A percentile compares a stretch with the other conserved stretches of the same genome.
Evolutionary conservation across 2,797 vertebrate genomes (phyloP).

Genomic region (Leptatherina wallacei): DNA sequence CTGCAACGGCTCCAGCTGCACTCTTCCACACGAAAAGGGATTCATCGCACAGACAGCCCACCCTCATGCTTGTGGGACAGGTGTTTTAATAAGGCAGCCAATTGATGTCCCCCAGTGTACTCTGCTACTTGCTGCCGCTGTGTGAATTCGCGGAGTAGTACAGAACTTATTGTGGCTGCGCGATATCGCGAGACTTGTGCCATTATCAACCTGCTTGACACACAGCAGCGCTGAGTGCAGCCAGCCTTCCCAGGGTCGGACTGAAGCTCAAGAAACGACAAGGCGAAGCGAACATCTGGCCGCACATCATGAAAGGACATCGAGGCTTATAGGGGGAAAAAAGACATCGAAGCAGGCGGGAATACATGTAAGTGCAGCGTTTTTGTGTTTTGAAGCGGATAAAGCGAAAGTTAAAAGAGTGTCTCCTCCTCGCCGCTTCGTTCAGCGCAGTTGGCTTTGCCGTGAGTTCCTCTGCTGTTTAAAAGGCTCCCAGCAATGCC

Average conservation of each 20-base stretch:
- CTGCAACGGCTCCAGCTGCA: not conserved
- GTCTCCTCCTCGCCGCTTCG: slow-evolving; percentile 59
- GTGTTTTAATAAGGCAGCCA: slow-evolving; percentile 66
- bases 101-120: slow-evolving; percentile 58
- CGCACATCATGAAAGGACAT: slow-evolving; percentile 82
- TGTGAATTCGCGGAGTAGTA: slow-evolving; percentile 83
- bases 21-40: slow-evolving; percentile 2
- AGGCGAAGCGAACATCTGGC: slow-evolving; percentile 86
- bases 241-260: slow-evolving; percentile 81
- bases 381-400: slow-evolving; percentile 35
- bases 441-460: slow-evolving; percentile 75
- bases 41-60: slow-evolving; percentile 2
- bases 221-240: slow-evolving; percentile 85
- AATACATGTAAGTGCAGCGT: slow-evolving; percentile 77
- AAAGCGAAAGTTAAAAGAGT: slow-evolving; percentile 81
- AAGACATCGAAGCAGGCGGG: slow-evolving; percentile 55
- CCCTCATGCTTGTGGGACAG: slow-evolving; percentile 53
- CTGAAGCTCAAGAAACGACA: slow-evolving; percentile 79
- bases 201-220: slow-evolving; percentile 90
- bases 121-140: slow-evolving; percentile 85
- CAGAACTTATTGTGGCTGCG: slow-evolving; percentile 79
- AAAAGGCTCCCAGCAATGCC: slow-evolving; percentile 77
- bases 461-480: slow-evolving; percentile 81
- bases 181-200: slow-evolving; percentile 91
- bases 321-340: slow-evolving; percentile 63